phyloP scores from a whole-genome alignment of 1,140 invertebrate genomes.

The Protaetia brevitarsis region DNA sequence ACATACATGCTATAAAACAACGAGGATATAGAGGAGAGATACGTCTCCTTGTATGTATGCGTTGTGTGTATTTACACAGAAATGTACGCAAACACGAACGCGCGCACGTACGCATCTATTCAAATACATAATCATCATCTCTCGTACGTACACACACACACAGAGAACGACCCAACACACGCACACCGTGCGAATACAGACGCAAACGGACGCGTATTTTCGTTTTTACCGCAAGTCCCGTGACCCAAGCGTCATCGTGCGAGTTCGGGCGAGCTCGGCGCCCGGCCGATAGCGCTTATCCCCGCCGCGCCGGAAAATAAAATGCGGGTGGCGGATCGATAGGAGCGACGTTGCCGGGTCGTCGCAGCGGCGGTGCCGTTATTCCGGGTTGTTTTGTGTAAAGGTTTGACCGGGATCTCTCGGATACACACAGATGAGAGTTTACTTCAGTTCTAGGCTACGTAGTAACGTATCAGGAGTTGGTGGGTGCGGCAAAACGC shows the following conservation, averaged over 20 bases:
- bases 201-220: slow-evolving; percentile 15
- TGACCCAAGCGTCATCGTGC: background rate
- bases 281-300: background rate
- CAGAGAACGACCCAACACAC: background rate
- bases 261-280: background rate
- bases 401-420: slow-evolving; percentile 15
- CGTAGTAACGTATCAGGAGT: slow-evolving; percentile 15
- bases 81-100: too few relatives aligned
- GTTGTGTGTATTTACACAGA: too few relatives aligned
- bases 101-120: background rate
- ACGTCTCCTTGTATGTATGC: too few relatives aligned
- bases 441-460: slow-evolving; percentile 16
- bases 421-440: slow-evolving; percentile 11
- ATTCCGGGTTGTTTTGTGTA: slow-evolving; percentile 12
- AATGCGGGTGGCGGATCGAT: slow-evolving; percentile 14
- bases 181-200: background rate
- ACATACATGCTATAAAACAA: slow-evolving; percentile 12
- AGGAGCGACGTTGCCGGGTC: background rate
- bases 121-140: background rate
- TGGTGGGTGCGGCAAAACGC: slow-evolving; percentile 10
- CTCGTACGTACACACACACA: background rate
- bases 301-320: slow-evolving; percentile 1
- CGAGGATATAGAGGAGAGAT: slow-evolving; percentile 1
- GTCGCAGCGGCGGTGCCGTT: background rate
- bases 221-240: slow-evolving; percentile 13